A percentile compares a stretch with the other conserved stretches of the same genome.
Evolutionary conservation across 2,888 invertebrate species (phyloP).

Genomic region (Drosophila prolongata): DNA sequence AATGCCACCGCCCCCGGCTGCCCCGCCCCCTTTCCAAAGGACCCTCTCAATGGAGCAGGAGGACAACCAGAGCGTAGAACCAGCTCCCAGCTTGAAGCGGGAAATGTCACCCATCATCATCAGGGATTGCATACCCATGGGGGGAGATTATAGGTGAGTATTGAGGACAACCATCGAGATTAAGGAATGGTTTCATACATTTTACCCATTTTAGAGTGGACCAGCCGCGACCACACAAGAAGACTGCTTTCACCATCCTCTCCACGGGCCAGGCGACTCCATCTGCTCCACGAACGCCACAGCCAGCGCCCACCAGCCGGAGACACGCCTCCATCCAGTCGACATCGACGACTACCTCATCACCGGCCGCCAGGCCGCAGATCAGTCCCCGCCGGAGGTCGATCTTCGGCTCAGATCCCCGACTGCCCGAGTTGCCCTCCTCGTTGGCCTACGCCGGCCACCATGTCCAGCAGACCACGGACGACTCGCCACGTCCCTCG

Average conservation of each 20-base stretch:
- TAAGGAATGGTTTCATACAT: neutral
- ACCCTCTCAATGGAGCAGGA: conserved; percentile 8
- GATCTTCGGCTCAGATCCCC: conserved; percentile 50
- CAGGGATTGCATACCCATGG: conserved; percentile 82
- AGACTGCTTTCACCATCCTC: conserved; percentile 89
- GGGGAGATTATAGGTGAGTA: conserved; percentile 82
- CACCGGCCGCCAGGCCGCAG: conserved; percentile 51
- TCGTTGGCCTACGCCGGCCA: neutral
- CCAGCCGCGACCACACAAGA: conserved; percentile 86
- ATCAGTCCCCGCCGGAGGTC: conserved; percentile 74
- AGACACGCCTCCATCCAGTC: conserved; percentile 68
- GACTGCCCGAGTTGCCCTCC: conserved; percentile 52
- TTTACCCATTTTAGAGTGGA: conserved; percentile 68
- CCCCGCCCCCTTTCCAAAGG: conserved; percentile 60
- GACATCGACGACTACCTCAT: conserved; percentile 68
- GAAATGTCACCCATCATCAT: conserved; percentile 83
- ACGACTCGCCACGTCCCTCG: conserved; percentile 83
- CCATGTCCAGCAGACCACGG: conserved; percentile 43
- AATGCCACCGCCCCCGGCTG: conserved; percentile 68
- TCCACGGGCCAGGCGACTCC: conserved; percentile 69
- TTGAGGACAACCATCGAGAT: too few species aligned
- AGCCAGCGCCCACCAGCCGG: conserved; percentile 12
- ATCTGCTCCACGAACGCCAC: conserved; percentile 10
- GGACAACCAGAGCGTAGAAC: conserved; percentile 12
- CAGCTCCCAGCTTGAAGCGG: conserved; percentile 42